Evolutionary conservation across 2,113 vertebrate genomes (phyloP).

Genomic region (Lophura nycthemera): DNA sequence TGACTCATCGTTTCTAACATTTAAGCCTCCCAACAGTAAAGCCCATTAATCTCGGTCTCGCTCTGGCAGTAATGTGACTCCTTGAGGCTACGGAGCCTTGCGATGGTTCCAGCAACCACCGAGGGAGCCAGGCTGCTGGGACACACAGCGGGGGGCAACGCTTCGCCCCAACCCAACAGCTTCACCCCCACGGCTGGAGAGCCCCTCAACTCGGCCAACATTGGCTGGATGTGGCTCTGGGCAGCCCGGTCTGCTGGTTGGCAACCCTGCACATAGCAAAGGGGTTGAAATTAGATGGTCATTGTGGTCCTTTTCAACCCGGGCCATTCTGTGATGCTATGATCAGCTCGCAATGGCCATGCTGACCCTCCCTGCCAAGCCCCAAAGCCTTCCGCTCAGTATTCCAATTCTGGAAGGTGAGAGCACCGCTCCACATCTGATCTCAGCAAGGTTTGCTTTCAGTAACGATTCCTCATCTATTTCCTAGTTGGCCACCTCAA

Average conservation of each 20-base stretch:
- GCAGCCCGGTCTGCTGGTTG: no score
- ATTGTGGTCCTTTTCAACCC: no score
- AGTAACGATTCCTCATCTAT: background rate
- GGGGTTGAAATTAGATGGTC: no score
- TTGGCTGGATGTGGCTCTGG: no score
- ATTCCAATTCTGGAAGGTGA: background rate
- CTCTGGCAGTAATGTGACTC: slow-evolving; percentile 38
- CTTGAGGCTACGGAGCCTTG: slow-evolving; percentile 23
- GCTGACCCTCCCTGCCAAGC: background rate
- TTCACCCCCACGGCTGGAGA: background rate
- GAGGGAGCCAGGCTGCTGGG: no score
- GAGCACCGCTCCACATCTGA: background rate
- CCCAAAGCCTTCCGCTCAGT: background rate
- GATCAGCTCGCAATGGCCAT: fast-evolving
- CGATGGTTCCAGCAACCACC: slow-evolving; percentile 4
- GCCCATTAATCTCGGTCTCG: slow-evolving; percentile 1
- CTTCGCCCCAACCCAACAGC: background rate
- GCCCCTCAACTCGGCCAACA: background rate
- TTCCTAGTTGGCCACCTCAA: background rate
- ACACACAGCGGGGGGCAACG: background rate
- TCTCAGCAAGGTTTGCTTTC: background rate
- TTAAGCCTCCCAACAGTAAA: slow-evolving; percentile 22
- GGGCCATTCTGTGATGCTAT: no score
- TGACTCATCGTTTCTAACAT: slow-evolving; percentile 53
- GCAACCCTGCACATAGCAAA: no score